Evolutionary conservation across 2,888 invertebrate genomes (phyloP).

Genomic region (Drosophila trichaetosa): DNA sequence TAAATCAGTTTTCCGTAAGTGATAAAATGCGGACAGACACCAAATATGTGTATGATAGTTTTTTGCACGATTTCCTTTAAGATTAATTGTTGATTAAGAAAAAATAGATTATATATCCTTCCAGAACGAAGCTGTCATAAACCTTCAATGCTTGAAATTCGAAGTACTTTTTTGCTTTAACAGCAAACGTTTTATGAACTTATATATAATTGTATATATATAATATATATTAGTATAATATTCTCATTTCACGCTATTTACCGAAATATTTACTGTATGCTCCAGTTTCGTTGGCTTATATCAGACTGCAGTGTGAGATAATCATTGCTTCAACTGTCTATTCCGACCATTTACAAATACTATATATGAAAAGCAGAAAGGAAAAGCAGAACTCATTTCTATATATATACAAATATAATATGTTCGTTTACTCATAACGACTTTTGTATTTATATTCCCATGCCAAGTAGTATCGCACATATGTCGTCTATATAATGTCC

Average conservation of each 20-base stretch:
- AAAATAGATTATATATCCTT: not conserved
- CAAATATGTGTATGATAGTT: not conserved
- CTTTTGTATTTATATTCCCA: slow-evolving; percentile 18
- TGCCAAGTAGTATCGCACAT: slow-evolving; percentile 12
- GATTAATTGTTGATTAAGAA: not conserved
- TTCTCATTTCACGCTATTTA: slow-evolving; percentile 4
- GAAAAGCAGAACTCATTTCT: not conserved
- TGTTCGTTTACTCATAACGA: not conserved
- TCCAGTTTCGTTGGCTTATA: slow-evolving; percentile 1
- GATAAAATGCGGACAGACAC: not conserved
- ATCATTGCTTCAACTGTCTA: slow-evolving; percentile 2
- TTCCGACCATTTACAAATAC: slow-evolving; percentile 17
- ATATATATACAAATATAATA: slow-evolving; percentile 10
- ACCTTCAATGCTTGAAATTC: not conserved
- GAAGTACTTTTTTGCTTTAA: not conserved
- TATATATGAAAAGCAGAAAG: slow-evolving; percentile 2
- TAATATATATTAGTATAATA: not conserved
- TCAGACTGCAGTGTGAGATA: not conserved
- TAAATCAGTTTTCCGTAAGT: slow-evolving; percentile 5
- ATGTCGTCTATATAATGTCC: slow-evolving; percentile 35
- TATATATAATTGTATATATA: not conserved
- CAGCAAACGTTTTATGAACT: not conserved
- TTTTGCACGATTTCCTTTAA: not conserved
- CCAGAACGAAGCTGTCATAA: not conserved
- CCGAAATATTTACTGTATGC: not conserved